Base-by-base conservation (phyloP, 2,113 vertebrate species). In the Actenoides lindsayi region DNA sequence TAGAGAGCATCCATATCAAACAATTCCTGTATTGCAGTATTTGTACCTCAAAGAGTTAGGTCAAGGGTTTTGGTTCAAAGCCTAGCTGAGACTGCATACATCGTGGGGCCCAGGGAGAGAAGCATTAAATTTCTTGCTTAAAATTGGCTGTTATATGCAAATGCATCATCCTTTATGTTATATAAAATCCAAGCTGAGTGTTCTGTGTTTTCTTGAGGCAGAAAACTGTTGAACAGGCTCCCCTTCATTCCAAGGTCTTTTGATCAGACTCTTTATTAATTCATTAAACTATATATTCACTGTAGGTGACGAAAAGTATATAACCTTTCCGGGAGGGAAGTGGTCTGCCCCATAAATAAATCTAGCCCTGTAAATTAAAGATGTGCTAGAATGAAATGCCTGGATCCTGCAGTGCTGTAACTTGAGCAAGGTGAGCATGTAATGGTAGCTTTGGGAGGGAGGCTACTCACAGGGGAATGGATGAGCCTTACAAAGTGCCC, bases 11-110 rank as follows among this genome's bases (percentile, higher is more conserved):
- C 82, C 41, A 6, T 94, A 93, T 79, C 80, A 95, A 92, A 89
- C 89, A 84, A 87, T 76, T 93, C 54, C 69, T 92, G 57, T 4
- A 0, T 68, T 31, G 9, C 62, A 33, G 48, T 53, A 69, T 90
- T 95, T 92, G 90, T 93, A 89, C 62, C 86, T 95, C 0, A 0
- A 68, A 87, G 88, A 87, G 76, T 69, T 89, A 87, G 92, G 90
- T 96, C 74, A 82, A 91, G 94, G 69, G 65, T 21, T 94, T 94
- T 96, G 94, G 92, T 96, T 87, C 89, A 96, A 96, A 96, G 94
- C 94, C 95, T 93, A 53, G 74, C 86, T 79, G n/a, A 92, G 83
- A 30, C 65, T 92, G 86, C 48, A 50, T 64, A 84, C 65, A 82
- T 87, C 92, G 69, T 71, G 90, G 35, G 83, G 88, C 83, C 80